A percentile compares a stretch with the other conserved stretches of the same genome.
Evolutionary conservation across 2,888 invertebrate genomes (phyloP).

Genomic region (Thalpophila matura): DNA sequence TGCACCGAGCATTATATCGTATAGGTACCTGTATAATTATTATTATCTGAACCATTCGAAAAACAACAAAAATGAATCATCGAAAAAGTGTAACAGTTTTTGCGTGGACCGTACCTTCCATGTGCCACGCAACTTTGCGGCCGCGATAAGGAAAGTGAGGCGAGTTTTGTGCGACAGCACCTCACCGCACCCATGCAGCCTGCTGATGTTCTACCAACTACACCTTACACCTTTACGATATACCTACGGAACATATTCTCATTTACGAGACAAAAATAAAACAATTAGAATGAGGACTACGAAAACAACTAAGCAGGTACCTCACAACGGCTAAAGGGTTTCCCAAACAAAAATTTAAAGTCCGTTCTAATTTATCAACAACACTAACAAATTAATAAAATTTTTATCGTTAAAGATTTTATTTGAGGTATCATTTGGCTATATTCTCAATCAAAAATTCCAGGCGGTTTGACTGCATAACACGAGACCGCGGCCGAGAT

Average conservation of each 20-base stretch:
- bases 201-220: slow-evolving; percentile 5
- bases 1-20: too few species aligned
- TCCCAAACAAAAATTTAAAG: slow-evolving; percentile 25
- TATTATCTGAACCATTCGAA: too few species aligned
- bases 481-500: slow-evolving; percentile 73
- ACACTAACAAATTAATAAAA: slow-evolving; percentile 52
- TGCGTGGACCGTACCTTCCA: slow-evolving; percentile 32
- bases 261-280: slow-evolving; percentile 2
- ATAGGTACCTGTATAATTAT: too few species aligned
- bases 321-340: neutral
- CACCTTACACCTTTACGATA: slow-evolving; percentile 8
- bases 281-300: neutral
- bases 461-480: slow-evolving; percentile 64
- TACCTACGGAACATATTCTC: neutral
- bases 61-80: slow-evolving; percentile 1
- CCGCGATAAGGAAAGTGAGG: slow-evolving; percentile 53
- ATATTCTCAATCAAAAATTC: slow-evolving; percentile 65
- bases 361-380: slow-evolving; percentile 41
- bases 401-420: slow-evolving; percentile 52
- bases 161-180: slow-evolving; percentile 35
- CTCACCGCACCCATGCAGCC: slow-evolving; percentile 5
- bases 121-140: slow-evolving; percentile 48
- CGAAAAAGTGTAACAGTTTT: slow-evolving; percentile 17
- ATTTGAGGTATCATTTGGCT: slow-evolving; percentile 54
- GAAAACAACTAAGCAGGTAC: neutral